Evolutionary conservation across 2,888 invertebrate genomes (phyloP).

Genomic region (Cosmia trapezina): DNA sequence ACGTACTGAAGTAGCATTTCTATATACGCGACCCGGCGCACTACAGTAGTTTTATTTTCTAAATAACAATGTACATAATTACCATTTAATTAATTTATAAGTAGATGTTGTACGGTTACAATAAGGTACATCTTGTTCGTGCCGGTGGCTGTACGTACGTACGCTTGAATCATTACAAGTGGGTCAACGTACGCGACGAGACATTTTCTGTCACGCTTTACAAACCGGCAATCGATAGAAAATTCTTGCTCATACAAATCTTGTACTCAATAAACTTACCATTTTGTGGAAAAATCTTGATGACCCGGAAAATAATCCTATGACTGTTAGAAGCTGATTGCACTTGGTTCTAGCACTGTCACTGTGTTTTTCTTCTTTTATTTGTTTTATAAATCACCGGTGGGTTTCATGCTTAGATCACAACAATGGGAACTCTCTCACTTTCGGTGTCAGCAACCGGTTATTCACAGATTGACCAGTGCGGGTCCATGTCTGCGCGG

Average conservation of each 20-base stretch:
- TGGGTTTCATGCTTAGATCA: slow-evolving; percentile 82
- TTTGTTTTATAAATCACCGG: slow-evolving; percentile 72
- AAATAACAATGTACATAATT: slow-evolving; percentile 20
- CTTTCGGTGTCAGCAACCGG: slow-evolving; percentile 77
- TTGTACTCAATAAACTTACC: slow-evolving; percentile 73
- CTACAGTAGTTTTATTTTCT: slow-evolving; percentile 8
- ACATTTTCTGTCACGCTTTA: slow-evolving; percentile 73
- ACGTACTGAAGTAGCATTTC: too few relatives aligned
- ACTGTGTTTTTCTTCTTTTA: slow-evolving; percentile 69
- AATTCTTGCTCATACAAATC: slow-evolving; percentile 27
- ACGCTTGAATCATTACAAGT: slow-evolving; percentile 71
- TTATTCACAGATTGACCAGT: slow-evolving; percentile 71
- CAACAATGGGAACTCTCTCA: slow-evolving; percentile 79
- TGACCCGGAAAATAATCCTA: slow-evolving; percentile 74
- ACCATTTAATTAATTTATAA: slow-evolving; percentile 19
- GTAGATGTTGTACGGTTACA: slow-evolving; percentile 12
- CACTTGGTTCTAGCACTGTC: slow-evolving; percentile 83
- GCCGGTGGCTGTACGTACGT: slow-evolving; percentile 71
- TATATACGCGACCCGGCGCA: background rate
- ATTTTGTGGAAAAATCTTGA: slow-evolving; percentile 73
- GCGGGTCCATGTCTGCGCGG: slow-evolving; percentile 79
- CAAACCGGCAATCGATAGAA: slow-evolving; percentile 45
- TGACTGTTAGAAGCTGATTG: slow-evolving; percentile 66
- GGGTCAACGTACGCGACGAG: slow-evolving; percentile 78
- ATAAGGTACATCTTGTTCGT: slow-evolving; percentile 67